Evolutionary conservation across 2,888 invertebrate species (phyloP).

Genomic region (Apodemia duryi): DNA sequence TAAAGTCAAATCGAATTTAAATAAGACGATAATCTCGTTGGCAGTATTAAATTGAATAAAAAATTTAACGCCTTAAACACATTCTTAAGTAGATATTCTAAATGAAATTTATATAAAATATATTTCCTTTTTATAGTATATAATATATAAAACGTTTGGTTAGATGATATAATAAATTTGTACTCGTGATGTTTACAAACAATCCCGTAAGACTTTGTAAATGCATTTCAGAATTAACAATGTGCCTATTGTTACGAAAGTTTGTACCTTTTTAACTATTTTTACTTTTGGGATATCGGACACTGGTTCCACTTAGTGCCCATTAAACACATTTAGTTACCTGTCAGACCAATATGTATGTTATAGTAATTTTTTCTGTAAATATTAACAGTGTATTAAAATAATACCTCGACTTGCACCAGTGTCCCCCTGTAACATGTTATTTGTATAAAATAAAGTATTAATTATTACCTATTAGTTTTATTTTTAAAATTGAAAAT

Average conservation of each 20-base stretch:
- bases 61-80: background rate
- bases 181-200: constrained; percentile 16
- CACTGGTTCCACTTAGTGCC: constrained; percentile 21
- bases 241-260: constrained; percentile 30
- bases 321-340: constrained; percentile 23
- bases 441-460: constrained; percentile 64
- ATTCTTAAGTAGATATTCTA: background rate
- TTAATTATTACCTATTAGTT: constrained; percentile 42
- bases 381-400: constrained; percentile 49
- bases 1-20: constrained; percentile 15
- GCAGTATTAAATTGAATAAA: constrained; percentile 1
- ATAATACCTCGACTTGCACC: constrained; percentile 60
- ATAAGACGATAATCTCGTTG: constrained; percentile 3
- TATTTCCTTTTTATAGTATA: too few relatives aligned
- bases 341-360: constrained; percentile 20
- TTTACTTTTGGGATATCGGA: constrained; percentile 28
- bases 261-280: constrained; percentile 16
- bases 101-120: too few relatives aligned
- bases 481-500: background rate
- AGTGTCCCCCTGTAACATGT: constrained; percentile 61
- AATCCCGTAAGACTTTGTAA: constrained; percentile 18
- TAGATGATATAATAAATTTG: constrained; percentile 12
- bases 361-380: constrained; percentile 39
- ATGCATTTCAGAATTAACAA: constrained; percentile 30
- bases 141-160: background rate